Evolutionary conservation across 2,888 invertebrate species (phyloP).

Genomic region (Drosophila nigricruria): DNA sequence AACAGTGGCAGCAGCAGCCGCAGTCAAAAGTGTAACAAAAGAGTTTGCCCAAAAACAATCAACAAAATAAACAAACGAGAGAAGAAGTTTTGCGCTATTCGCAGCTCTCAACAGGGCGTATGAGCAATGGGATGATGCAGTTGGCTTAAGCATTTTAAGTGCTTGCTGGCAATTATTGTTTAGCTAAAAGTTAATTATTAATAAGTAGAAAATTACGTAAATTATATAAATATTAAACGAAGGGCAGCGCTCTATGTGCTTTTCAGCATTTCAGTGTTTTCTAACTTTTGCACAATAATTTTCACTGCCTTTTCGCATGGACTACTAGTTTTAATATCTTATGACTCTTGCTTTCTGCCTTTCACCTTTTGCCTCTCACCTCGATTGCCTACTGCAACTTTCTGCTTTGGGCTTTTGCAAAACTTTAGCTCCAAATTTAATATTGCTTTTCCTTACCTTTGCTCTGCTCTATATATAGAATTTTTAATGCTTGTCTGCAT

Average conservation of each 20-base stretch:
- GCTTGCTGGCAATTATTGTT: neutral
- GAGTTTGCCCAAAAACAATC: slow-evolving; percentile 59
- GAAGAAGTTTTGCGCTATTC: slow-evolving; percentile 12
- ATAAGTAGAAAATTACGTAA: neutral
- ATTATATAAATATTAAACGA: neutral
- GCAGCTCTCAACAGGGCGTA: slow-evolving; percentile 40
- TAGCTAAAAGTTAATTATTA: slow-evolving; percentile 2
- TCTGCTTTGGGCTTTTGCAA: slow-evolving; percentile 14
- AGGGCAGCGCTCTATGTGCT: neutral
- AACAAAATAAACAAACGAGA: slow-evolving; percentile 23
- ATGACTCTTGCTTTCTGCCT: neutral
- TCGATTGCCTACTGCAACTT: slow-evolving; percentile 1
- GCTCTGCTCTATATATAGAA: neutral
- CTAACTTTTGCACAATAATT: neutral
- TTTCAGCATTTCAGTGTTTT: neutral
- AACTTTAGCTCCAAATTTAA: slow-evolving; percentile 16
- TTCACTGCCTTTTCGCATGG: neutral
- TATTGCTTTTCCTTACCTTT: slow-evolving; percentile 10
- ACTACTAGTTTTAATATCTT: slow-evolving; percentile 9
- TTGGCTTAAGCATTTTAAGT: slow-evolving; percentile 33
- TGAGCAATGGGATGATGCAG: slow-evolving; percentile 39
- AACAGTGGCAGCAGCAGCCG: slow-evolving; percentile 30
- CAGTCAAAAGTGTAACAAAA: slow-evolving; percentile 43
- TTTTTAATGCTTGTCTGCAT: slow-evolving; percentile 5
- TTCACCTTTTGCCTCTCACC: too few species aligned